Base-by-base conservation (phyloP, 2,113 vertebrate species). In the Poicephalus gulielmi region DNA sequence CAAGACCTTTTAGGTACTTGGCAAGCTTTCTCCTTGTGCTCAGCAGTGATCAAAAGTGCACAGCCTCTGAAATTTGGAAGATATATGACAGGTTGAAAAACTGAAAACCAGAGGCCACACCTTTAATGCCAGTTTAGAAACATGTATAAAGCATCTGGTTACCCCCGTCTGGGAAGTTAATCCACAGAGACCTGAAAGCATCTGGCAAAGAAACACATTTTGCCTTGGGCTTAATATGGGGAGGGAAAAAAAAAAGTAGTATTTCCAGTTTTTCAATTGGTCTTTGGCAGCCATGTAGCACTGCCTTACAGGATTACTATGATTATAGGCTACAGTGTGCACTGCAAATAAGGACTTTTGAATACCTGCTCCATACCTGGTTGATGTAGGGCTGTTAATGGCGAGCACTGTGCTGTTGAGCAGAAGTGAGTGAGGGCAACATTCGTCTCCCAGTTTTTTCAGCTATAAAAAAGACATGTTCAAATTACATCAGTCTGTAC, bases 261-360 rank as follows among this genome's bases (percentile, higher is more conserved):
- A 95, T 96, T 96, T 96, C 96, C 95, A 97, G 96, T 94, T 94
- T 97, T 85, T 92, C 20, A 95, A 94, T 94, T 10, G 37, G 83
- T 62, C 70, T 85, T 87, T 96, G 95, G 95, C 96, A 96, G 83
- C 23, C 17, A 30, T 10, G 11, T 57, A 82, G 44, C 49, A 69
- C 57, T 94, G 83, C 57, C 66, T 96, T 90, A 82, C 70, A 89
- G 80, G 67, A 95, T 94, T 87, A 49, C 39, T 79, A 3, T 93
- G 83, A 93, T 93, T 92, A 92, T 62, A 90, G 90, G 60, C 79
- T 94, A 9, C 80, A 76, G 66, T 0, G 0, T 57, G 76, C 39
- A 27, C 73, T 90, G 71, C 52, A 81, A 35, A 44, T 64, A 62
- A 79, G 68, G 69, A 18, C 41, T 84, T 80, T 7, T 35, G 83